Conservation (phyloP, 37 sponge, comb jelly and placozoan species). For the Cliona cf. orientalis region DNA sequence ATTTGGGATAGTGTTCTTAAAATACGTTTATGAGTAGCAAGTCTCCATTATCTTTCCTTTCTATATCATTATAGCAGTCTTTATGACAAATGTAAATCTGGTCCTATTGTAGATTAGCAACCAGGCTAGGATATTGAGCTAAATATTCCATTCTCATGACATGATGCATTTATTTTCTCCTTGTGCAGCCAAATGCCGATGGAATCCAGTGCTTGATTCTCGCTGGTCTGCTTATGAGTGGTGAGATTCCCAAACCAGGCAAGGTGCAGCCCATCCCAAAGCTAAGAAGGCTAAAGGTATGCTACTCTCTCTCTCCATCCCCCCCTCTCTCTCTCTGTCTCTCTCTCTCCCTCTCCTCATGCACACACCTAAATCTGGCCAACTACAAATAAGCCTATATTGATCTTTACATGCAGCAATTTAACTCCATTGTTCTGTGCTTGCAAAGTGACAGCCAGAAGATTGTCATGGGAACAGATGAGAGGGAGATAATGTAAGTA, state of each 20-base stretch:
- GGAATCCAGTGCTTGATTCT: constrained; percentile 64
- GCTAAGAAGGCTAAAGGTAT: constrained; percentile 57
- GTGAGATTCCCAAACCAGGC: constrained; percentile 45
- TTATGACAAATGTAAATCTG: too few species aligned
- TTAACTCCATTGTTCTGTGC: constrained; percentile 55
- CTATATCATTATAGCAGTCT: too few species aligned
- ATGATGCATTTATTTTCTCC: too few species aligned
- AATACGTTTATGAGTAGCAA: neutral
- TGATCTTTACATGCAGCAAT: constrained; percentile 5
- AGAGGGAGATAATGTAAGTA: constrained; percentile 57
- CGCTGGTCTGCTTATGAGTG: constrained; percentile 47
- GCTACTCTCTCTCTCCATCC: neutral
- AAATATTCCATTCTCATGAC: too few species aligned
- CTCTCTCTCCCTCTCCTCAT: too few species aligned
- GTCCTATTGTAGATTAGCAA: too few species aligned
- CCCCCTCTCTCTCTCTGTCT: too few species aligned
- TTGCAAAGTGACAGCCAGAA: constrained; percentile 78
- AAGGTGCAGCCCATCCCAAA: constrained; percentile 33
- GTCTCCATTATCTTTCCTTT: neutral
- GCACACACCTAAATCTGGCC: too few species aligned
- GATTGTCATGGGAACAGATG: constrained; percentile 66
- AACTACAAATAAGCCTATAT: neutral
- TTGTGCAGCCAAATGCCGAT: constrained; percentile 51
- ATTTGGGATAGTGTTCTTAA: too few species aligned
- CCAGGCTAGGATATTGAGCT: too few species aligned